Evolutionary conservation across 1,140 invertebrate genomes (phyloP), one percentile per base, ranked within the genome.

Genomic region (Lerema accius): DNA sequence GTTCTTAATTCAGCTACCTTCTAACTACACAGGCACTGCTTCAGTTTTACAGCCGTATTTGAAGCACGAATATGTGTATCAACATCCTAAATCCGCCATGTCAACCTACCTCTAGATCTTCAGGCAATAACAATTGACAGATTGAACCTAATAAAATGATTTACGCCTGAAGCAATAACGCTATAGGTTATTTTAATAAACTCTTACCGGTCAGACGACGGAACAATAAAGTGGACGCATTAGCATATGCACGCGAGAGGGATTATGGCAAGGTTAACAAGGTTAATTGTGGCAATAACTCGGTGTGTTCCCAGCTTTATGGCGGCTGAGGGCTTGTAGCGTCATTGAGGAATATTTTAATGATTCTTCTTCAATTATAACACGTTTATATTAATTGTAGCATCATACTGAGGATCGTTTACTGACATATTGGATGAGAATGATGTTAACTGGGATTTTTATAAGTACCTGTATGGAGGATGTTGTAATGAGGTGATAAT

Each of bases 241-340:
- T 56, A 56, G 51, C 51, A 43, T 56, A 56, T 56, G 51, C 39
- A 32, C 43, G 51, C 51, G 51, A 56, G 17, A 13, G 14, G 39
- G 40, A 23, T 16, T 43, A 15, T 28, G 11, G 17, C 14, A 15
- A 45, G 53, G 53, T 45, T 56, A 56, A 56, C 53, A 56, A 45
- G 53, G 40, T 56, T 56, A 56, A 56, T 56, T 56, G 40, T 56
- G 40, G 40, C 53, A 56, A 56, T 56, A 56, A 28, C 10, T 48
- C 23, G 9, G 16, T 55, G 17, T 55, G 37, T 26, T 32, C 40
- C 53, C 40, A 11, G 23, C 10, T 56, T 56, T 56, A 56, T 56
- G 39, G 40, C 26, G 11, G 10, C n/a, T 49, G 35, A 4, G 45
- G 11, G 11, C 4, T 15, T 32, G 37, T 42, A 16, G 39, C 9